Base-by-base conservation (phyloP, 2,888 invertebrate genomes). In the Congeria kusceri region DNA sequence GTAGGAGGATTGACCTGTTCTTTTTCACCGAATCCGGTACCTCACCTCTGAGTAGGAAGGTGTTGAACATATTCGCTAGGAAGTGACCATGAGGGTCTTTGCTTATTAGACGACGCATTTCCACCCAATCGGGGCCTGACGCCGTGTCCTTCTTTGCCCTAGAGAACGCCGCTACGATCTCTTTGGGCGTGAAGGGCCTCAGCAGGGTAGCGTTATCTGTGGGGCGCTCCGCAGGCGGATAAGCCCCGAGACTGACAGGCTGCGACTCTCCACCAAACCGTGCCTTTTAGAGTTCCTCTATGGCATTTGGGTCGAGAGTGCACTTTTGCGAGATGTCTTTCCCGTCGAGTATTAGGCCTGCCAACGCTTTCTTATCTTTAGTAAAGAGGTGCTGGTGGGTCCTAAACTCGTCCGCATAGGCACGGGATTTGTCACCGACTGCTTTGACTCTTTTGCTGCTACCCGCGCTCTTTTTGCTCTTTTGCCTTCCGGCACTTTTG, bases 21-120 rank as follows among this genome's bases (percentile, higher is more conserved):
- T 18, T 28, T 9, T 66, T 79, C 2, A 74, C 44, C 5, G 25
- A 1, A 1, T 29, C 58, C 9, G 70, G 67, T 9, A 74, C 65
- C 18, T 65, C 46, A 1, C 70, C 74, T 3, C 39, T 32, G 0
- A 62, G 5, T n/a, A 77, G 23, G 61, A 53, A 73, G 2, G 64
- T 68, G 20, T 77, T 77, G 53, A 77, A 77, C 4, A 77, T 1
- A n/a, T 77, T 72, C 5, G 61, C 32, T 28, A 77, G 29, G 0
- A 73, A 20, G 1, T 28, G 32, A 15, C 72, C 72, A 20, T 64
- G 49, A 0, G 64, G 53, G 44, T 73, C 68, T 44, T 49, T 29
- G 13, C 44, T 27, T 1, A 66, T 67, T 7, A 74, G 23, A 7
- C 32, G 46, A n/a, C 44, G 57, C 0, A 74, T 29, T 7, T 69